Evolutionary conservation across 1,140 invertebrate genomes (phyloP), one percentile per base, ranked within the genome.

Genomic region (Brachionus rotundiformis): DNA sequence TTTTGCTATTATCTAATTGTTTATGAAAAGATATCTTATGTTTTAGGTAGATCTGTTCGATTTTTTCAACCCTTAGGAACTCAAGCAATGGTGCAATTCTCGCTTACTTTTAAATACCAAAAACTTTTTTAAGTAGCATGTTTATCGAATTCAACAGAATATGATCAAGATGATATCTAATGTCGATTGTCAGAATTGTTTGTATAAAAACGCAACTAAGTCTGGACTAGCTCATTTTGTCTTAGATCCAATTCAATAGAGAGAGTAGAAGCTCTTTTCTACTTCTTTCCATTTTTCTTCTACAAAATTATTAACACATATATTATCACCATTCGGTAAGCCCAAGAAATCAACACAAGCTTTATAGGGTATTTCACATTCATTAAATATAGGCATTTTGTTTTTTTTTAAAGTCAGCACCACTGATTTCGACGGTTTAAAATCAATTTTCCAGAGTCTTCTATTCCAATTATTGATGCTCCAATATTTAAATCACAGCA

Each of bases 111-210:
- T 49, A 16, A 7, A 19, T 4, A 23, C 47, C 47, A 49, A 49
- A 49, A 49, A 19, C 16, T 49, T n/a, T 49, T 23, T 49, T 49
- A 49, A 49, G 47, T 3, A 49, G 47, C 47, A 49, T 1, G 7
- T 49, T 49, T 49, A n/a, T 7, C 47, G 16, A 49, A 49, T 49
- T 49, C 16, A 2, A 49, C n/a, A 41, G 10, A 41, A 41, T 13
- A 41, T 0, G 39, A 41, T 41, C 10, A 2, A 41, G 0, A 0
- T 11, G 39, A 41, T 13, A 41, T 13, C 0, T 59, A 25, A 59
- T n/a, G 6, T 59, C 10, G 49, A 59, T 31, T 63, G 59, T 27
- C 59, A 63, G 29, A 63, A 63, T 63, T 63, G 59, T 63, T 29
- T 63, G 27, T 63, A 63, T n/a, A 63, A 63, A 63, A 29, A 31